A percentile compares a stretch with the other conserved stretches of the same genome.
phyloP scores from a whole-genome alignment of 2,888 invertebrate species.

The Leucoma salicis region DNA sequence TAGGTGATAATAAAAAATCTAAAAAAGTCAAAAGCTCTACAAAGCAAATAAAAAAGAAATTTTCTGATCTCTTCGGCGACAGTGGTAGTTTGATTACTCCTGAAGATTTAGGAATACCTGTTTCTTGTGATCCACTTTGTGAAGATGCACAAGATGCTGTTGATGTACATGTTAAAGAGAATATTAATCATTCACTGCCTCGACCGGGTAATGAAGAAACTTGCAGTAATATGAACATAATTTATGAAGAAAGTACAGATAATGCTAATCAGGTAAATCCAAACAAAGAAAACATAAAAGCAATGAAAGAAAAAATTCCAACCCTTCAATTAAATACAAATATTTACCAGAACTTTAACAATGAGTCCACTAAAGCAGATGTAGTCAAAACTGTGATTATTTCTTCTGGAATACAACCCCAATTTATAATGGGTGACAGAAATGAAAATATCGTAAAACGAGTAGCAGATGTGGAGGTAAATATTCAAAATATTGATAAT shows the following conservation, averaged over 20 bases:
- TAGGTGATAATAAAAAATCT: constrained; percentile 31
- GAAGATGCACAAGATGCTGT: constrained; percentile 64
- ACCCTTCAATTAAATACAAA: constrained; percentile 9
- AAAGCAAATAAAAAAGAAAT: constrained; percentile 47
- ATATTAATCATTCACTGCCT: constrained; percentile 1
- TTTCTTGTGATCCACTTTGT: constrained; percentile 45
- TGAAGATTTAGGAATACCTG: constrained; percentile 61
- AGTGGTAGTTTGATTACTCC: constrained; percentile 69
- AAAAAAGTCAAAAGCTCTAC: constrained; percentile 35
- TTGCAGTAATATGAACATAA: not conserved
- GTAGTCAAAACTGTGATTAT: constrained; percentile 58
- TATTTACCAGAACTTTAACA: constrained; percentile 30
- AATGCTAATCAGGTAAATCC: not conserved
- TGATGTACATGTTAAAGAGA: constrained; percentile 35
- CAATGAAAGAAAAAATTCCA: constrained; percentile 7
- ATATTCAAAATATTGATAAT: constrained; percentile 11
- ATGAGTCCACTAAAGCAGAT: constrained; percentile 25
- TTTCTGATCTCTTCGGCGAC: constrained; percentile 68
- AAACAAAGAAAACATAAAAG: constrained; percentile 2
- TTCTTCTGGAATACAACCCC: constrained; percentile 54
- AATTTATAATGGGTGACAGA: constrained; percentile 10
- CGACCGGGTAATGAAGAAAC: not conserved
- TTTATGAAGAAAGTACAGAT: not conserved
- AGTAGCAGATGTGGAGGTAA: constrained; percentile 3
- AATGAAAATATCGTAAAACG: constrained; percentile 4